Base-by-base conservation (phyloP, 2,888 invertebrate genomes). In the Acleris cristana region DNA sequence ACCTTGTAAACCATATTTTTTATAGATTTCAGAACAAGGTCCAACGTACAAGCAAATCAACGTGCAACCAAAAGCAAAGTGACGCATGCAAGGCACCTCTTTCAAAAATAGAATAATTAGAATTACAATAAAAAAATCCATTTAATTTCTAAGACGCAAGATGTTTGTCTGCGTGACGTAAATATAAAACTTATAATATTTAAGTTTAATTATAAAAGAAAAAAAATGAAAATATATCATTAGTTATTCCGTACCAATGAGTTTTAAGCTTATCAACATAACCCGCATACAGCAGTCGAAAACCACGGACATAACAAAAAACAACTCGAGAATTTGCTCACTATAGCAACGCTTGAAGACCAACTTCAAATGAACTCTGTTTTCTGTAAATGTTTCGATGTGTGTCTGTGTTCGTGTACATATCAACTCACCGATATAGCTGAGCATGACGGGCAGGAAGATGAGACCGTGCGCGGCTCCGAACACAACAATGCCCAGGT, bases 401-500 rank as follows among this genome's bases (percentile, higher is more conserved):
- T 40, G 40, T 40, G 40, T 4, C 40, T 40, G 40, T 40, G 34
- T 40, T 40, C 4, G 40, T 40, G 18, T 18, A 26, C 6, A 26
- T 6, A 16, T 48, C 23, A 40, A 93, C 96, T 96, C 86, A 97
- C 99, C 99, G 86, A 98, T 96, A 94, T 98, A 99, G 90, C 98
- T 98, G 77, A 99, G 96, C 80, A 99, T 94, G 70, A 99, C 99
- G 10, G 99, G 99, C 76, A 99, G 94, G 94, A 99, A 99, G 81
- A 99, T 96, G 70, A 99, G 95, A 19, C 99, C 99, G 89, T 99
- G 99, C 6, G 98, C 96, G 10, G 99, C 99, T 64, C 99, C 99
- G 86, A 98, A 96, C 69, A 99, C 82, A 64, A 99, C 99, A 79
- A 99, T 99, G 67, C 99, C 98, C 83, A 99, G 94, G 90, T 99